Evolutionary conservation across 2,113 vertebrate species (phyloP), one percentile per base, ranked within the genome.

Genomic region (Mesocricetus auratus): DNA sequence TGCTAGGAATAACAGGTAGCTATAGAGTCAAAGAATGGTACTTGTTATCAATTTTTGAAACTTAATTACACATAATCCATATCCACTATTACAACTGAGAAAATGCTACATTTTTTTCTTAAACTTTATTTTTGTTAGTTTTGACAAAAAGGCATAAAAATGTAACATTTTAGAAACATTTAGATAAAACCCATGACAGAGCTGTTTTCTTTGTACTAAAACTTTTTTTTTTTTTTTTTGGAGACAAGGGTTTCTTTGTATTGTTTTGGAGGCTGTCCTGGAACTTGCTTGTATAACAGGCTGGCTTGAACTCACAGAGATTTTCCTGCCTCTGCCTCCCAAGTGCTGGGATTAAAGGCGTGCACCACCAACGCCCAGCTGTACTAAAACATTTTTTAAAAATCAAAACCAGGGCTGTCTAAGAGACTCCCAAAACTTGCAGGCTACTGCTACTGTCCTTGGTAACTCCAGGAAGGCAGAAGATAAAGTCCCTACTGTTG

Each of bases 101-200:
- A 94, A 91, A 71, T 74, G 4, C n/a, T n/a, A n/a, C n/a, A n/a
- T n/a, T n/a, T n/a, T 31, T 91, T 87, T 47, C 56, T 60, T 39
- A 89, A 62, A 89, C 3, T 45, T 85, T 74, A 88, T 77, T 94
- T 75, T 83, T 64, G 42, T 62, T 91, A 19, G 71, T 93, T 90
- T 88, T 94, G 21, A 93, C 6, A 31, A 47, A 92, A 82, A 29
- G 3, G n/a, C 31, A 19, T 33, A 50, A 91, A 58, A 89, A 85
- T 68, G 5, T 68, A 95, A 92, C 42, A 62, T 1, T 94, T 85
- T 77, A 88, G 47, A 83, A 89, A 94, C 53, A 90, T 79, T 92
- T 93, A 82, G 39, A 47, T 95, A 94, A 97, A 93, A 89, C n/a
- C 7, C 29, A 91, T 75, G 74, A 75, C 36, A 96, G 45, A 96